These are phyloP conservation scores for Homarus gammarus DNA, from an alignment of 2,888 invertebrate genomes.

Conservation along the genomic window DNA sequence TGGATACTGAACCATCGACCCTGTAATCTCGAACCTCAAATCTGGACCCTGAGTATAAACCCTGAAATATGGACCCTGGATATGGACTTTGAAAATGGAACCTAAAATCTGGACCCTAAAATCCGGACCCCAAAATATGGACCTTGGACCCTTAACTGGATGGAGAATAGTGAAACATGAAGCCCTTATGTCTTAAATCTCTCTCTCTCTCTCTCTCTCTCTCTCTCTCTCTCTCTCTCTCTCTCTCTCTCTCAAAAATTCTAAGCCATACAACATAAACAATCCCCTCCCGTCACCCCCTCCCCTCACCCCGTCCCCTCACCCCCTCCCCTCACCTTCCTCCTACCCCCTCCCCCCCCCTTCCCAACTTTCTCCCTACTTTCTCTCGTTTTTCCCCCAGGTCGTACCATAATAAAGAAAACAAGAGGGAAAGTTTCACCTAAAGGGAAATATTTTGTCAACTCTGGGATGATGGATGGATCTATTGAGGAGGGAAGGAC, in stretches of 20 bases:
- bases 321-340: not conserved
- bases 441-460: not conserved
- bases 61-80: not conserved
- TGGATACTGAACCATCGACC: not conserved
- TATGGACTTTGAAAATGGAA: no score
- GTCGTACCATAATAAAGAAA: no score
- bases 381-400: no score
- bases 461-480: not conserved
- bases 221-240: not conserved
- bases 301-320: no score
- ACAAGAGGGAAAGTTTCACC: not conserved
- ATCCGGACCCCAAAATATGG: no score
- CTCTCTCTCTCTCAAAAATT: not conserved
- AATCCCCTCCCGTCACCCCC: not conserved
- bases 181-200: not conserved
- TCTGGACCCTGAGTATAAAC: not conserved
- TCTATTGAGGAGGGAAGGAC: no score
- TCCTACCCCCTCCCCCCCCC: not conserved
- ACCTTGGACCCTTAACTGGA: no score
- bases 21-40: not conserved
- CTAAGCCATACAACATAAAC: no score
- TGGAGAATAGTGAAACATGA: no score
- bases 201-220: slow-evolving; percentile 21
- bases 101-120: no score
- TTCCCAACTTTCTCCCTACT: no score